Conservation (phyloP, 2,797 vertebrate species). For the Eptatretus atami region DNA sequence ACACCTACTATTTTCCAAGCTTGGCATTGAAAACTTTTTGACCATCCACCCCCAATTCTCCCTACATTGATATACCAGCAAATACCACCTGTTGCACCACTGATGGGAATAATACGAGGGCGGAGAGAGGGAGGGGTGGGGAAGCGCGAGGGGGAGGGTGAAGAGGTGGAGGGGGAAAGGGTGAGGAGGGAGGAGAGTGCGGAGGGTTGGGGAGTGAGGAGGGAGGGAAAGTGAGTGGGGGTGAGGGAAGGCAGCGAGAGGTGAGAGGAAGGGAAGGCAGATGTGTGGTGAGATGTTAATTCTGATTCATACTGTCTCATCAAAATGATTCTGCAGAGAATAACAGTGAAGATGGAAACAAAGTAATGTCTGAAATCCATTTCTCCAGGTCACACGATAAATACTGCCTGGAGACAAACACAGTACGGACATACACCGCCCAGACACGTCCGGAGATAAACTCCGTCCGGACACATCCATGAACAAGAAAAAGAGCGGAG, state of each 20-base stretch:
- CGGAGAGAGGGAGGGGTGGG: not conserved
- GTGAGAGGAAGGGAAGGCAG: not conserved
- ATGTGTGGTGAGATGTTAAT: too few relatives aligned
- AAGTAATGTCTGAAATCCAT: too few relatives aligned
- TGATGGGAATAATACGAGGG: not conserved
- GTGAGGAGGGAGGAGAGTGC: not conserved
- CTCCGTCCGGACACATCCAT: not conserved
- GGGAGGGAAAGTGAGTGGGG: not conserved
- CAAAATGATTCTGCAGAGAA: too few relatives aligned
- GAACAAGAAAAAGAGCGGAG: not conserved
- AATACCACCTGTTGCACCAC: too few relatives aligned
- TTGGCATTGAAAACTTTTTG: too few relatives aligned
- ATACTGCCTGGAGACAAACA: not conserved
- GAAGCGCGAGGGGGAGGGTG: not conserved
- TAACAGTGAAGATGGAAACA: too few relatives aligned
- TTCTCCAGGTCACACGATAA: not conserved
- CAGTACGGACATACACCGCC: not conserved
- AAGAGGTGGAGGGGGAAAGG: not conserved
- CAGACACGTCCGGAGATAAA: not conserved
- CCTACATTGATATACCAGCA: too few relatives aligned
- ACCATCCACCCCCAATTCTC: too few relatives aligned
- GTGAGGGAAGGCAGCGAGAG: not conserved
- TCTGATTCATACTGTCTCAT: too few relatives aligned
- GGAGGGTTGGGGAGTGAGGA: not conserved
- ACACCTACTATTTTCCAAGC: too few relatives aligned